A percentile compares a stretch with the other conserved stretches of the same genome.
Evolutionary conservation across 2,888 invertebrate species (phyloP).

Genomic region (Sycophila texana): DNA sequence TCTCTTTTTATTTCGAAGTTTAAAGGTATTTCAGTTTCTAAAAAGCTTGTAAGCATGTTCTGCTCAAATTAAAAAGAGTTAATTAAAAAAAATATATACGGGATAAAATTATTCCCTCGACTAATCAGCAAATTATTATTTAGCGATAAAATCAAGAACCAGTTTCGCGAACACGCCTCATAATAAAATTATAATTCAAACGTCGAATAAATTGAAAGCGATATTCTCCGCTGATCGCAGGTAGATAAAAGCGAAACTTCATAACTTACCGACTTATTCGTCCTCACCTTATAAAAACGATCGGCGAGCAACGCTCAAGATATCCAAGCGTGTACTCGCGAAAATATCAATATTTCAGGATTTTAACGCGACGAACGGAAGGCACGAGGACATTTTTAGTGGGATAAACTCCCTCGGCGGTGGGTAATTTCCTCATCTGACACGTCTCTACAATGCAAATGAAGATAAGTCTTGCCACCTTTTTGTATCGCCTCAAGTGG

Average conservation of each 20-base stretch:
- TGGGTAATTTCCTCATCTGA: slow-evolving; percentile 19
- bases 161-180: not conserved
- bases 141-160: no score
- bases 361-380: slow-evolving; percentile 25
- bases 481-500: not conserved
- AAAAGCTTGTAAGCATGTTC: no score
- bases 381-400: slow-evolving; percentile 11
- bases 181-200: slow-evolving; percentile 3
- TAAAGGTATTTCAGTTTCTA: no score
- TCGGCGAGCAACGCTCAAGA: not conserved
- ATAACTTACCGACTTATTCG: slow-evolving; percentile 23
- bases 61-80: not conserved
- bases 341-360: slow-evolving; percentile 45
- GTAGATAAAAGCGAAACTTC: slow-evolving; percentile 31
- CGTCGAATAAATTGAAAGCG: slow-evolving; percentile 12
- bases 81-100: not conserved
- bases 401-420: not conserved
- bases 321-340: slow-evolving; percentile 1
- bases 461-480: slow-evolving; percentile 25
- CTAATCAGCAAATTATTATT: no score
- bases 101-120: no score
- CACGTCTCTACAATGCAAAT: slow-evolving; percentile 23
- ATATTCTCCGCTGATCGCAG: slow-evolving; percentile 13
- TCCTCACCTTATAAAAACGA: slow-evolving; percentile 23
- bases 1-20: no score